A percentile compares a stretch with the other conserved stretches of the same genome.
Evolutionary conservation across 2,113 vertebrate genomes (phyloP).

Genomic region (Collichthys lucidus): DNA sequence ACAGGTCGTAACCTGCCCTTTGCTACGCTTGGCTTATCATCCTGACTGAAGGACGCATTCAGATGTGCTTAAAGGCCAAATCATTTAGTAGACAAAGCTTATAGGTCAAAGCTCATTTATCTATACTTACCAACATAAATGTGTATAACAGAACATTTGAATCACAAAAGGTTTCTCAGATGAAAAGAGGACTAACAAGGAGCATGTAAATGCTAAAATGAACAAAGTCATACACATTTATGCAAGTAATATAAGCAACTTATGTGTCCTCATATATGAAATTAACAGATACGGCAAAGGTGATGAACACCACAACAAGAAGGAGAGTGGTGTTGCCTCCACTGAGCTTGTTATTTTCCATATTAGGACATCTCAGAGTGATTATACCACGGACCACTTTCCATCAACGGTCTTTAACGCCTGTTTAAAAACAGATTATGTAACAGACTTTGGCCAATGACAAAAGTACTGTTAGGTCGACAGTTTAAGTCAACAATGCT

Average conservation of each 20-base stretch:
- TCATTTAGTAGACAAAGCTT: slow-evolving; percentile 27
- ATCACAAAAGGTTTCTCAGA: slow-evolving; percentile 11
- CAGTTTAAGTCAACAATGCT: background rate
- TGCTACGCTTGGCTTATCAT: slow-evolving; percentile 23
- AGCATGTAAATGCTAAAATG: slow-evolving; percentile 22
- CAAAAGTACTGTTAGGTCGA: background rate
- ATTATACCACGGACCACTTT: slow-evolving; percentile 8
- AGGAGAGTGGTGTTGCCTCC: background rate
- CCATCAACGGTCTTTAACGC: background rate
- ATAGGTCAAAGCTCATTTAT: slow-evolving; percentile 32
- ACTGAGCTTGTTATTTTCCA: slow-evolving; percentile 17
- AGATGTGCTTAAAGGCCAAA: slow-evolving; percentile 39
- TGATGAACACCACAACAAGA: background rate
- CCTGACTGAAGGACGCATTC: slow-evolving; percentile 47
- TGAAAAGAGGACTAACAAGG: background rate
- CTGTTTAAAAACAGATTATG: background rate
- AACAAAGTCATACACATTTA: slow-evolving; percentile 35
- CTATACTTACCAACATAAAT: slow-evolving; percentile 11
- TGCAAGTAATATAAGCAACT: background rate
- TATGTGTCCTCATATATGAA: background rate
- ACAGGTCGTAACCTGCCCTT: slow-evolving; percentile 60
- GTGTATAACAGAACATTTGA: slow-evolving; percentile 6
- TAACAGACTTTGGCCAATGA: background rate
- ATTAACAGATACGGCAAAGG: slow-evolving; percentile 13
- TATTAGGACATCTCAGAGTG: slow-evolving; percentile 4